These are phyloP conservation scores for Bungarus multicinctus DNA, from an alignment of 2,113 vertebrate genomes.

Conservation along the genomic window DNA sequence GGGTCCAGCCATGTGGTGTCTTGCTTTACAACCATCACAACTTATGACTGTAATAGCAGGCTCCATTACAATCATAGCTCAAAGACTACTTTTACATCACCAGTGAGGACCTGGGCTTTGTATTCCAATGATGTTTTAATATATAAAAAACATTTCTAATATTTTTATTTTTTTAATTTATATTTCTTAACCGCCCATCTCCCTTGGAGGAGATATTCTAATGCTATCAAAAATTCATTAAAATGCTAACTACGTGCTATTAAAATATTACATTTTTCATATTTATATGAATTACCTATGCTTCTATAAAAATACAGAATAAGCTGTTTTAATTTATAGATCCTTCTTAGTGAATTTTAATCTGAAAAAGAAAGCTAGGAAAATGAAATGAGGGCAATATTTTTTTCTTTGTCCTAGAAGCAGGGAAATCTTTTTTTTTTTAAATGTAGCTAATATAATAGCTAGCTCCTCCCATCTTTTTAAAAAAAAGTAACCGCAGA, in stretches of 20 bases:
- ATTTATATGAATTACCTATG: background rate
- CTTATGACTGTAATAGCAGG: background rate
- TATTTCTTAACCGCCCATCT: background rate
- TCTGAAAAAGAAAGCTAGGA: background rate
- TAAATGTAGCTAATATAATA: background rate
- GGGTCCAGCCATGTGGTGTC: background rate
- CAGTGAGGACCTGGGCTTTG: background rate
- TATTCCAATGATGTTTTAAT: background rate
- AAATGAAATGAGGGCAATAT: background rate
- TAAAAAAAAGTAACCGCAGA: background rate
- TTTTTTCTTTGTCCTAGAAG: background rate
- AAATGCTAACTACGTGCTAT: background rate
- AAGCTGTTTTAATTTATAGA: background rate
- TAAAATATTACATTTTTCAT: constrained; percentile 15
- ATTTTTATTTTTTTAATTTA: background rate
- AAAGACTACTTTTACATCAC: background rate
- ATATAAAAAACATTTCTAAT: background rate
- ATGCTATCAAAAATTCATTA: background rate
- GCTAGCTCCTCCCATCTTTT: background rate
- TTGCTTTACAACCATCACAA: background rate
- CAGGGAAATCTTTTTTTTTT: background rate
- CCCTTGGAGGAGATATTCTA: background rate
- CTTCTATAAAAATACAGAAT: background rate
- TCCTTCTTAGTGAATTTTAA: background rate
- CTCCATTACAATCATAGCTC: background rate